Percentiles rank a stretch among this genome's conserved stretches.
phyloP scores from a whole-genome alignment of 92 coral and sea anemone genomes.

The Siderastrea radians region DNA sequence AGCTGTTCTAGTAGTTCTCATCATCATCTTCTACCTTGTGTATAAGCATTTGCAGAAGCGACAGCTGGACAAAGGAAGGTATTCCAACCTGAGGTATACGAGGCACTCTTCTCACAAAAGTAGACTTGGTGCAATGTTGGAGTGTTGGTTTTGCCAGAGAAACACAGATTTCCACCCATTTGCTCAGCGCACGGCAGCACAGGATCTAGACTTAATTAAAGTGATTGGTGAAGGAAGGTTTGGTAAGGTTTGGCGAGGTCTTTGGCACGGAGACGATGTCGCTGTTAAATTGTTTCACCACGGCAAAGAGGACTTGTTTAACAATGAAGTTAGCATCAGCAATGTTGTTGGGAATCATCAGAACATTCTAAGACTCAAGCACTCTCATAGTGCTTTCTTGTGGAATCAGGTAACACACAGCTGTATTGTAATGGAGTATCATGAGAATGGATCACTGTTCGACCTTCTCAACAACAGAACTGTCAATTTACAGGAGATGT shows the following conservation, averaged over 20 bases:
- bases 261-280: constrained; percentile 92
- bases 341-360: constrained; percentile 91
- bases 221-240: constrained; percentile 93
- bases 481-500: constrained; percentile 87
- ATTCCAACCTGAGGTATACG: constrained; percentile 28
- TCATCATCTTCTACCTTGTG: constrained; percentile 16
- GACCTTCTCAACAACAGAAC: constrained; percentile 88
- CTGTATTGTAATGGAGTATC: constrained; percentile 95
- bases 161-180: constrained; percentile 38
- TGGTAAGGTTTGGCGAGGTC: constrained; percentile 93
- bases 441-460: constrained; percentile 90
- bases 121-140: background rate
- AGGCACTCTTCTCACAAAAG: constrained; percentile 4
- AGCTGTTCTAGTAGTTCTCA: constrained; percentile 33
- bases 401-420: constrained; percentile 81
- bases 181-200: constrained; percentile 93
- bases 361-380: constrained; percentile 65
- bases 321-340: constrained; percentile 89
- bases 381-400: constrained; percentile 23
- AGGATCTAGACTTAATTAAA: constrained; percentile 85
- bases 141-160: constrained; percentile 15
- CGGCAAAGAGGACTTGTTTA: constrained; percentile 89
- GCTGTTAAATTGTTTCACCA: constrained; percentile 92
- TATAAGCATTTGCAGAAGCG: constrained; percentile 26
- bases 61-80: constrained; percentile 10